Conservation (phyloP, 35 echinoderm and acorn worm genomes). For the Amphiura filiformis region DNA sequence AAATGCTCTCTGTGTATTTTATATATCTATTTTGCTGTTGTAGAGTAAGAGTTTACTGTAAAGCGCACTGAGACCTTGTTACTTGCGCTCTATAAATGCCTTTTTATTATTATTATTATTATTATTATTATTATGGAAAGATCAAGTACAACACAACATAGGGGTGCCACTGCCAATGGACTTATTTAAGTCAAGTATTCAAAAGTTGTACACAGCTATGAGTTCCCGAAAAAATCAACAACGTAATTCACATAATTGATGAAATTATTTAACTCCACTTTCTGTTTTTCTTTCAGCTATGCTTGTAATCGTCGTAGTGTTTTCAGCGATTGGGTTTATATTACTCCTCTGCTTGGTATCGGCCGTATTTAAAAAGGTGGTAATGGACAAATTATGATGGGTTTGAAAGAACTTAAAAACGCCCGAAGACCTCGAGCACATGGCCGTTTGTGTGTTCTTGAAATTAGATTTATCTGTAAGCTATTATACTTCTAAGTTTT, state of each 20-base stretch:
- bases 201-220: neutral
- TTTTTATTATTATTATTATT: too few relatives aligned
- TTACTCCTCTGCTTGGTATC: neutral
- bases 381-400: too few relatives aligned
- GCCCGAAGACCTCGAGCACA: too few relatives aligned
- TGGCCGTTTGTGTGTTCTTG: too few relatives aligned
- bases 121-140: neutral
- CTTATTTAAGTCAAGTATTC: neutral
- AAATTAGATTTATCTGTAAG: too few relatives aligned
- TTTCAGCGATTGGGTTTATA: neutral
- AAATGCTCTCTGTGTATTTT: too few relatives aligned
- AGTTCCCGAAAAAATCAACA: neutral
- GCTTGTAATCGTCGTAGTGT: neutral
- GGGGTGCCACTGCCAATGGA: neutral
- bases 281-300: neutral
- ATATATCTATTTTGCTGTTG: too few relatives aligned
- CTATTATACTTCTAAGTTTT: too few relatives aligned
- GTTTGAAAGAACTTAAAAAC: too few relatives aligned
- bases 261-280: neutral
- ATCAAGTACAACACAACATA: neutral
- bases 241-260: neutral
- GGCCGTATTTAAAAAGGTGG: neutral
- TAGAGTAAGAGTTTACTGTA: too few relatives aligned
- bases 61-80: too few relatives aligned
- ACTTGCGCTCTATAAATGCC: too few relatives aligned